Percentiles rank a stretch among this genome's conserved stretches.
Evolutionary conservation across 2,797 vertebrate genomes (phyloP).

Genomic region (Sebastes matsubarae): DNA sequence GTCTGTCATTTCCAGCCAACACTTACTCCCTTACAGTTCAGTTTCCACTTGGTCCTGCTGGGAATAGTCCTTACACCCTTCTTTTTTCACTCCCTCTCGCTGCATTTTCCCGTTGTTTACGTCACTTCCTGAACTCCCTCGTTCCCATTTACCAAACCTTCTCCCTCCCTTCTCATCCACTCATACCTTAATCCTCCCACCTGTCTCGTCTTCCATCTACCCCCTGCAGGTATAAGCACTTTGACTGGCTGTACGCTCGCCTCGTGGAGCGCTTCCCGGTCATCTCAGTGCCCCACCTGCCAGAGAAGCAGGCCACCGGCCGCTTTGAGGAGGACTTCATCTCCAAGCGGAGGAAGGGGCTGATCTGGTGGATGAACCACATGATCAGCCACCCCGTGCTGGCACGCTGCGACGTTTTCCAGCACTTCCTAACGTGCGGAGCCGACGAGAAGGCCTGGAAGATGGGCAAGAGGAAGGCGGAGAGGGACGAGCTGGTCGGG

Average conservation of each 20-base stretch:
- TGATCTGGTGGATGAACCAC: constrained; percentile 99
- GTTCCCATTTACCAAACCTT: not conserved
- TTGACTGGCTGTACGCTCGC: constrained; percentile 95
- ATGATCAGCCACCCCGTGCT: constrained; percentile 96
- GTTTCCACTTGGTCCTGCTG: not conserved
- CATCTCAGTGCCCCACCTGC: constrained; percentile 95
- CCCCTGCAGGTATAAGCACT: constrained; percentile 90
- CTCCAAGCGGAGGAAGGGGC: constrained; percentile 93
- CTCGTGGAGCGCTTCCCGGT: constrained; percentile 95
- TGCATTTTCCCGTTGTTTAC: not conserved
- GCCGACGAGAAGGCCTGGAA: constrained; percentile 96
- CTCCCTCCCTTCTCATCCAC: not conserved
- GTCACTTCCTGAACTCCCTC: not conserved
- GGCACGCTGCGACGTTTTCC: constrained; percentile 94
- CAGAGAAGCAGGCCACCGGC: constrained; percentile 96
- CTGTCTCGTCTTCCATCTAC: not conserved
- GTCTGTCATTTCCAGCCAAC: constrained; percentile 1
- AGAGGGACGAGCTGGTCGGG: constrained; percentile 94
- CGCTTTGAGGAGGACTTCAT: constrained; percentile 99
- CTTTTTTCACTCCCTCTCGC: not conserved
- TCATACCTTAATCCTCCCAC: not conserved
- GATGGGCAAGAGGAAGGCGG: constrained; percentile 94
- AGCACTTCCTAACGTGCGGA: constrained; percentile 94
- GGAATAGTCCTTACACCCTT: not conserved
- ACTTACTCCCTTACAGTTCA: not conserved